Percentiles rank a stretch among this genome's conserved stretches.
Conservation (phyloP, 1,140 invertebrate genomes). For the Apis laboriosa region DNA sequence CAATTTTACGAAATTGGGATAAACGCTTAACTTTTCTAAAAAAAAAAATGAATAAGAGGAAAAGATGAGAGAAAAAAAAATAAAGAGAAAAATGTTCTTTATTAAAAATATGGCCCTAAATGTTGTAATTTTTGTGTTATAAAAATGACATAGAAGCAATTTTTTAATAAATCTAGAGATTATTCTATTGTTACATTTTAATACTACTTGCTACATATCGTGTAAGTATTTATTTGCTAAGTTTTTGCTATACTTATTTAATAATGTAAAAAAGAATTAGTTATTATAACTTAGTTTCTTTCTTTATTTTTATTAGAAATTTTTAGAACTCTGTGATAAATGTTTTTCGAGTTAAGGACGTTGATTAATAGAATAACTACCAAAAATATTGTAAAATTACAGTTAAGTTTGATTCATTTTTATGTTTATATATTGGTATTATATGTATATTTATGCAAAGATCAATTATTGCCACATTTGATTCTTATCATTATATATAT, state of each 20-base stretch:
- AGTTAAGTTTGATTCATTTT: constrained; percentile 68
- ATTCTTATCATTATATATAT: constrained; percentile 1
- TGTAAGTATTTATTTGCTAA: constrained; percentile 54
- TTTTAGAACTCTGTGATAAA: constrained; percentile 29
- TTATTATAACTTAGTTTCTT: constrained; percentile 29
- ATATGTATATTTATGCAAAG: constrained; percentile 52
- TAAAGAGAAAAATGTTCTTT: constrained; percentile 39
- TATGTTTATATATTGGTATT: constrained; percentile 60
- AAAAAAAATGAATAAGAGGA: not conserved
- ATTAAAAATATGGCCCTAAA: constrained; percentile 49
- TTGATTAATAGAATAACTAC: constrained; percentile 43
- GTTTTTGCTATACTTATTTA: constrained; percentile 42
- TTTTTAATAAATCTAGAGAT: constrained; percentile 58
- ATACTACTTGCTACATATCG: constrained; percentile 22
- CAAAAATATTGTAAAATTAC: constrained; percentile 64
- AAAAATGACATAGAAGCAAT: constrained; percentile 38
- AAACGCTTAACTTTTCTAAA: constrained; percentile 42
- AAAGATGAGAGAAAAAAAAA: too few species aligned
- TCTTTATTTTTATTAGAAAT: constrained; percentile 16
- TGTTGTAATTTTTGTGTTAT: constrained; percentile 50
- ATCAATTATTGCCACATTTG: constrained; percentile 30
- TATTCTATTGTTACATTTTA: constrained; percentile 54
- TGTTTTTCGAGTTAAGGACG: constrained; percentile 27
- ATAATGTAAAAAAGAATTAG: constrained; percentile 14
- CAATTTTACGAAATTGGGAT: constrained; percentile 28